Percentiles rank a stretch among this genome's conserved stretches.
These are phyloP conservation scores for Heliconius charithonia DNA, from an alignment of 2,888 invertebrate species.

Conservation along the genomic window DNA sequence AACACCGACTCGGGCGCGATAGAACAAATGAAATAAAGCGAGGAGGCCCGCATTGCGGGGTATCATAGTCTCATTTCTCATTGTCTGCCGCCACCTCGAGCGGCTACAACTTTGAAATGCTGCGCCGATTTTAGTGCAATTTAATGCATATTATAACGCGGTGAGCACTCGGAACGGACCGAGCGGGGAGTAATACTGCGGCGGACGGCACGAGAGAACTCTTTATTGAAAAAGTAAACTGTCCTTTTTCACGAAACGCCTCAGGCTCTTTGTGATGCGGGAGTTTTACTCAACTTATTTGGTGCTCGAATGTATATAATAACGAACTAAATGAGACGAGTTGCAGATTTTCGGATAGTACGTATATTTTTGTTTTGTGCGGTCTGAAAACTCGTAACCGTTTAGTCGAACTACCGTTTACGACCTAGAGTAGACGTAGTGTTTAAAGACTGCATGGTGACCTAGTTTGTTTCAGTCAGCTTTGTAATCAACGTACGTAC, in stretches of 20 bases:
- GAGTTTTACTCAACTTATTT: conserved; percentile 77
- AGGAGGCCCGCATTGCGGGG: conserved; percentile 77
- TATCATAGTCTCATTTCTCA: conserved; percentile 80
- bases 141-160: conserved; percentile 82
- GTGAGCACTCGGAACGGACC: conserved; percentile 77
- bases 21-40: conserved; percentile 76
- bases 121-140: conserved; percentile 68
- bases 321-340: conserved; percentile 68
- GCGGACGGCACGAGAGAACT: conserved; percentile 66
- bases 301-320: conserved; percentile 73
- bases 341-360: conserved; percentile 64
- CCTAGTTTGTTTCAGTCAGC: conserved; percentile 53
- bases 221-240: conserved; percentile 82
- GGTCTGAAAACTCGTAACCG: conserved; percentile 62
- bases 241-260: conserved; percentile 79
- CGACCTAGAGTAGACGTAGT: conserved; percentile 53
- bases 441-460: conserved; percentile 60
- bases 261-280: conserved; percentile 67
- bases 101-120: conserved; percentile 68
- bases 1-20: conserved; percentile 80
- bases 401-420: conserved; percentile 58
- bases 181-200: conserved; percentile 73
- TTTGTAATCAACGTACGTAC: conserved; percentile 53
- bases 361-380: conserved; percentile 58
- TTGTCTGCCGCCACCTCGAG: conserved; percentile 67